Percentiles rank a stretch among this genome's conserved stretches.
Evolutionary conservation across 1,140 invertebrate species (phyloP).

Genomic region (Conus betulinus): DNA sequence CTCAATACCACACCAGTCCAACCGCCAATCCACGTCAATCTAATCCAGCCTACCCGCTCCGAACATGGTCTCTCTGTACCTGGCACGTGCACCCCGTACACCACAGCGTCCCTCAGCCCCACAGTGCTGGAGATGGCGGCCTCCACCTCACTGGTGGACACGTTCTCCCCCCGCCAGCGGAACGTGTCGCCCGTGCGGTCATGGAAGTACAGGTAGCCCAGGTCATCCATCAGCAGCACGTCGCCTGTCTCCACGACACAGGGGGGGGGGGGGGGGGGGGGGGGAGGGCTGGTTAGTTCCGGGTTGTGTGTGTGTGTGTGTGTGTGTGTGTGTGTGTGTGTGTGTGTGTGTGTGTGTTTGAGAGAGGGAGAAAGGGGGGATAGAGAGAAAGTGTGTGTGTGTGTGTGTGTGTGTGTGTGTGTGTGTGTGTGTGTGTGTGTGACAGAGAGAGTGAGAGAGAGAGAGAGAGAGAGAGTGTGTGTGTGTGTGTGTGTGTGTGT

Average conservation of each 20-base stretch:
- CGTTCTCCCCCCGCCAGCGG: constrained; percentile 97
- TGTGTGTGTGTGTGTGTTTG: too few species aligned
- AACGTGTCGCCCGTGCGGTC: constrained; percentile 98
- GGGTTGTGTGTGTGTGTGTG: too few species aligned
- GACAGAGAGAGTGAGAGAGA: too few species aligned
- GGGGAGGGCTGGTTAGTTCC: too few species aligned
- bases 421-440: too few species aligned
- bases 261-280: too few species aligned
- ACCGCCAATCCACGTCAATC: neutral
- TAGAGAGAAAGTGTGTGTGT: too few species aligned
- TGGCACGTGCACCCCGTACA: constrained; percentile 93
- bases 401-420: too few species aligned
- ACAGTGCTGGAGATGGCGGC: constrained; percentile 92
- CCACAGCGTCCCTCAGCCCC: constrained; percentile 91
- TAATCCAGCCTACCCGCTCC: constrained; percentile 84
- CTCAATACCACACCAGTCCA: neutral
- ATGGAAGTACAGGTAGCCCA: constrained; percentile 96
- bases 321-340: too few species aligned
- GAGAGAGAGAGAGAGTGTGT: neutral
- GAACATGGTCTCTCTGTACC: constrained; percentile 85
- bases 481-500: too few species aligned
- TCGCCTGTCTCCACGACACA: constrained; percentile 83
- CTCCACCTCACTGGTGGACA: constrained; percentile 98
- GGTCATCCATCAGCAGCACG: constrained; percentile 91
- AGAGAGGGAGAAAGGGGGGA: too few species aligned